Percentiles rank a stretch among this genome's conserved stretches.
phyloP scores from a whole-genome alignment of 2,888 invertebrate genomes.

The Trichopoda pennipes region DNA sequence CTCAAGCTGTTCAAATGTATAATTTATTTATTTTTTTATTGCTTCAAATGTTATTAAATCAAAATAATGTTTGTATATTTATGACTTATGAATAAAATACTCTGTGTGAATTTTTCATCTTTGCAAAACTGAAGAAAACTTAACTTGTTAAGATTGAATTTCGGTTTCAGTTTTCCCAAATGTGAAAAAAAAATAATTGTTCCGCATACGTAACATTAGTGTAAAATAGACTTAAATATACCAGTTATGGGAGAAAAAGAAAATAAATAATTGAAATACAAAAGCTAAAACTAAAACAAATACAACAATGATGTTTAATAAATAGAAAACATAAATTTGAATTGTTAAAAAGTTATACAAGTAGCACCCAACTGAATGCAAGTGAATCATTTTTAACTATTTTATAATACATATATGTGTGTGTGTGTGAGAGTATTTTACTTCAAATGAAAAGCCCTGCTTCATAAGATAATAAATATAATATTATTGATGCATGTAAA shows the following conservation, averaged over 20 bases:
- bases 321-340: constrained; percentile 1
- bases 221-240: neutral
- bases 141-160: constrained; percentile 18
- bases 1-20: too few relatives aligned
- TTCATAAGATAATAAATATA: too few relatives aligned
- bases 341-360: too few relatives aligned
- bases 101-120: neutral
- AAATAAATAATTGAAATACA: constrained; percentile 5
- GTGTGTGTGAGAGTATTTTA: too few relatives aligned
- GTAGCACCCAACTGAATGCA: too few relatives aligned
- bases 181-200: constrained; percentile 13
- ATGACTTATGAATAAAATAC: neutral
- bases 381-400: too few relatives aligned
- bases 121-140: neutral
- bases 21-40: too few relatives aligned
- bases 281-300: neutral
- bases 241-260: neutral
- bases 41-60: neutral
- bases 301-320: constrained; percentile 11
- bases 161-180: constrained; percentile 31
- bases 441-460: too few relatives aligned
- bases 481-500: too few relatives aligned
- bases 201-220: constrained; percentile 59
- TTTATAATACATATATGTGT: too few relatives aligned
- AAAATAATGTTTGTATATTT: neutral